phyloP scores from a whole-genome alignment of 2,113 vertebrate genomes.

The Hydropotes inermis region DNA sequence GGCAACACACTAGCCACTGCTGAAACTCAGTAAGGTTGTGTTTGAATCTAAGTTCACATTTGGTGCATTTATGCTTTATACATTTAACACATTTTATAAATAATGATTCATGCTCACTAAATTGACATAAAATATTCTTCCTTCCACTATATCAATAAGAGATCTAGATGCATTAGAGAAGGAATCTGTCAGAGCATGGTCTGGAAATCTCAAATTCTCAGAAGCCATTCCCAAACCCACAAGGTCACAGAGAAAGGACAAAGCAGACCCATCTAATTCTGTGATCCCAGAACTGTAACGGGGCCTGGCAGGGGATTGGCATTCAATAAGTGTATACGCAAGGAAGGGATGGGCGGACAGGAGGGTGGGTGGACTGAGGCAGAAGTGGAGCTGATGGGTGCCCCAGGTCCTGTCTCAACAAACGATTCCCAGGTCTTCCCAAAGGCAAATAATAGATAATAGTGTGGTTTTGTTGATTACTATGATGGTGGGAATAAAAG shows the following conservation, averaged over 20 bases:
- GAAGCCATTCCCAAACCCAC: background rate
- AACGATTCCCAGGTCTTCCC: background rate
- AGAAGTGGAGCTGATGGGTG: no score
- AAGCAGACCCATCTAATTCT: background rate
- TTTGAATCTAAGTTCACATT: background rate
- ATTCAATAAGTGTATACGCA: background rate
- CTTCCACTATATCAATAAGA: background rate
- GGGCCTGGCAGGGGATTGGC: background rate
- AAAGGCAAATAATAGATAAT: background rate
- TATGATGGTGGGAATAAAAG: background rate
- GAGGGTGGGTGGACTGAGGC: background rate
- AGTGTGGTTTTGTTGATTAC: background rate
- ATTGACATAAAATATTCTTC: background rate
- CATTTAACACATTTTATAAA: background rate
- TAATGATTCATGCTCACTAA: background rate
- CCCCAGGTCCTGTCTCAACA: background rate
- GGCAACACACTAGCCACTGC: background rate
- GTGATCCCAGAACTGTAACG: background rate
- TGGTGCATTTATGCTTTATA: background rate
- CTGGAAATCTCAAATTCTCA: background rate
- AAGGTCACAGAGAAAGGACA: background rate
- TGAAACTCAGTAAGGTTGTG: background rate
- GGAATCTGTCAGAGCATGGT: background rate
- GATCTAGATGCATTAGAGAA: background rate
- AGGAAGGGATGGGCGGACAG: accelerated